Evolutionary conservation across 2,797 vertebrate genomes (phyloP).

Genomic region (Glyptemys insculpta): DNA sequence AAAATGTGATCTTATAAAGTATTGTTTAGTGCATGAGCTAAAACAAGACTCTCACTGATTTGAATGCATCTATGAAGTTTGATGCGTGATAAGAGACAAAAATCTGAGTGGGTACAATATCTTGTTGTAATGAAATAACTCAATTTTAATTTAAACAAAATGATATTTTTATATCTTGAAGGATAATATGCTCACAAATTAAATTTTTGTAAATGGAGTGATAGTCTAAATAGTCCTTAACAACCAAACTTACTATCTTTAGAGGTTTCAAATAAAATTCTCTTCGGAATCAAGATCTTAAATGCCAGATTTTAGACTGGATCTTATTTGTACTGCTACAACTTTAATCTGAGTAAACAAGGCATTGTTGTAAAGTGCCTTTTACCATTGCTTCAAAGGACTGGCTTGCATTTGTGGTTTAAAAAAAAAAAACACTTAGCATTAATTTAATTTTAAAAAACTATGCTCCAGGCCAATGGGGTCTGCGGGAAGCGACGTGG

Average conservation of each 20-base stretch:
- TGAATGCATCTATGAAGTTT: background rate
- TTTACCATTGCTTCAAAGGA: background rate
- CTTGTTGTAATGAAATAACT: background rate
- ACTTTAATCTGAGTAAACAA: background rate
- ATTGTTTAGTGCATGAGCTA: background rate
- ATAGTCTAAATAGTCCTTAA: background rate
- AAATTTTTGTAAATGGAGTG: background rate
- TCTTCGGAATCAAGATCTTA: background rate
- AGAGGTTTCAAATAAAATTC: background rate
- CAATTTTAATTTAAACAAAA: background rate
- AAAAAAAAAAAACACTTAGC: background rate
- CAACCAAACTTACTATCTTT: background rate
- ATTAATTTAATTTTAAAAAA: background rate
- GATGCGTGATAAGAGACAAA: background rate
- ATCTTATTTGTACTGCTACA: background rate
- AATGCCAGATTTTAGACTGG: background rate
- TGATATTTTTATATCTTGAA: background rate
- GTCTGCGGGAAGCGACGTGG: no score
- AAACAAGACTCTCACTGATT: background rate
- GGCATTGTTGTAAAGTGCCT: background rate
- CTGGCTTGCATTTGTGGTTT: background rate
- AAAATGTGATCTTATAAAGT: background rate
- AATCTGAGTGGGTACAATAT: background rate
- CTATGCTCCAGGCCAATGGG: no score
- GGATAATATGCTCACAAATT: background rate